Evolutionary conservation across 2,113 vertebrate genomes (phyloP), one percentile per base, ranked within the genome.

Genomic region (Ascaphus truei): DNA sequence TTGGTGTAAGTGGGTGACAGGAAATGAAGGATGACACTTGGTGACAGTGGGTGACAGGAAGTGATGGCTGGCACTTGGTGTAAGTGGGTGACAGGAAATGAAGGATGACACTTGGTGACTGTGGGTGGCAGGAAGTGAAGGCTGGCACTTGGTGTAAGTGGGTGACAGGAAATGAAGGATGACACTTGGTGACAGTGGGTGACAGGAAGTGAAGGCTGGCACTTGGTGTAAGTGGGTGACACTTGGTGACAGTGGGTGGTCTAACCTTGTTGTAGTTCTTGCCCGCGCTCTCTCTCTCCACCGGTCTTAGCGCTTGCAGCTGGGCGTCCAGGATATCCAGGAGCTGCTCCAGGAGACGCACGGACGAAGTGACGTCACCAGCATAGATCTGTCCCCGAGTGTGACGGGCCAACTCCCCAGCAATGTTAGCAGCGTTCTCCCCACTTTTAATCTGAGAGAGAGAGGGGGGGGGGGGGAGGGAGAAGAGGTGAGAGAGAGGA

Each of bases 311-410:
- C 0, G 93, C 93, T 80, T 98, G 95, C 2, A 98, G 89, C 76
- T 98, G 96, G 5, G 94, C 93, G 0, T 96, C 96, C 79, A 98
- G 86, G 53, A 98, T 98, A 84, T 98, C 96, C 47, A 98, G 85
- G 48, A 98, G 89, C 71, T 98, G 95, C 68, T 98, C 94, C 71
- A 98, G 93, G 13, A 98, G 90, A 43, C 92, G 90, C 72, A 98
- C 95, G 0, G 95, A 92, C 0, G 95, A 98, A 73, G 93, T 98
- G 71, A 98, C 93, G 0, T 98, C 96, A 0, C 96, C 96, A 0
- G 96, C 96, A 1, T 96, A 96, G 80, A 98, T 94, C 15, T 92
- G 90, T 25, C 94, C 93, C 3, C 93, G 89, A 0, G 95, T 98
- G 83, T 96, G 93, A 64, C 93, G 93, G 68, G 93, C 92, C 74